phyloP scores from a whole-genome alignment of 2,888 invertebrate species.

The Nudaria mundana region DNA sequence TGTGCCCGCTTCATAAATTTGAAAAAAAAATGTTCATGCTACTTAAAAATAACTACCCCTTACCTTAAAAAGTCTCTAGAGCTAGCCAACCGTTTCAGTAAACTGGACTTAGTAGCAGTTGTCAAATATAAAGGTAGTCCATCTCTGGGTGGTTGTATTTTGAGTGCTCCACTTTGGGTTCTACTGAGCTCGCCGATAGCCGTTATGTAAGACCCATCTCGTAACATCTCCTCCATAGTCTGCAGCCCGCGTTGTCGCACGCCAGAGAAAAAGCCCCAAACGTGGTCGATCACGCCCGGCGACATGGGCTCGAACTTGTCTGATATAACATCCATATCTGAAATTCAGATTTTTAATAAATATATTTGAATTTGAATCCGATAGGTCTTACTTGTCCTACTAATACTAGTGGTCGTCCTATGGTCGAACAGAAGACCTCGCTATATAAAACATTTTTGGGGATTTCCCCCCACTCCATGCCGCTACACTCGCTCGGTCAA shows the following conservation, averaged over 20 bases:
- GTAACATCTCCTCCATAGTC: conserved; percentile 92
- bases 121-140: conserved; percentile 89
- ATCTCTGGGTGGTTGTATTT: conserved; percentile 87
- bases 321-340: conserved; percentile 90
- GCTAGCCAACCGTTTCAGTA: conserved; percentile 87
- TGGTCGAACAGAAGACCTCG: too few relatives aligned
- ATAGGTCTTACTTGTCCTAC: too few relatives aligned
- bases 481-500: too few relatives aligned
- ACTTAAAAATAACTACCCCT: too few relatives aligned
- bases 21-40: too few relatives aligned
- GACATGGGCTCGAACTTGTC: conserved; percentile 91
- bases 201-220: conserved; percentile 90
- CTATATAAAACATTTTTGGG: too few relatives aligned
- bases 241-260: conserved; percentile 91
- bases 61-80: conserved; percentile 86
- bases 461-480: too few relatives aligned
- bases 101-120: conserved; percentile 87
- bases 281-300: conserved; percentile 88
- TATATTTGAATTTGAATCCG: too few relatives aligned
- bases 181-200: conserved; percentile 88
- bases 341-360: neutral
- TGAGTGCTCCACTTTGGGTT: conserved; percentile 83
- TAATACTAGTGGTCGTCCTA: too few relatives aligned
- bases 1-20: too few relatives aligned
- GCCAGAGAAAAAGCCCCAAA: conserved; percentile 93